Evolutionary conservation across 2,113 vertebrate genomes (phyloP).

Genomic region (Aphelocoma coerulescens): DNA sequence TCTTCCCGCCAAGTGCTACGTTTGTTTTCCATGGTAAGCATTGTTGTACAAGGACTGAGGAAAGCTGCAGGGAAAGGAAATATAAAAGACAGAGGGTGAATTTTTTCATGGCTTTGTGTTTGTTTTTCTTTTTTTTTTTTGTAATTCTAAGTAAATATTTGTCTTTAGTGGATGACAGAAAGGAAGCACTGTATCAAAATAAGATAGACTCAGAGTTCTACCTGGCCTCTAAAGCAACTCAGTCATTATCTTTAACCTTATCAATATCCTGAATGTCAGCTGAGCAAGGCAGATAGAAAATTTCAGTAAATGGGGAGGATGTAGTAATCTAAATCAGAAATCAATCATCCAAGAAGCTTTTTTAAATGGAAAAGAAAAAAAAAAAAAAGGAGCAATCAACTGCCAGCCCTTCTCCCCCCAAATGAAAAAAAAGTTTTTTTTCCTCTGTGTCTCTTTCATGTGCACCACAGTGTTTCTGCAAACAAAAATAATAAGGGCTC

Average conservation of each 20-base stretch:
- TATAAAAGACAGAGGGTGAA: background rate
- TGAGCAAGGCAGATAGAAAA: conserved; percentile 3
- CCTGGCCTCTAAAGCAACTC: background rate
- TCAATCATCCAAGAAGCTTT: conserved; percentile 65
- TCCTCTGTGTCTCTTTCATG: conserved; percentile 50
- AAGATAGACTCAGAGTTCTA: background rate
- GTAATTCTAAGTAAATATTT: background rate
- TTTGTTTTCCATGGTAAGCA: background rate
- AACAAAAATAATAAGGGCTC: conserved; percentile 73
- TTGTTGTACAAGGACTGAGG: background rate
- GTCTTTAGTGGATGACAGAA: background rate
- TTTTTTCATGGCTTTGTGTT: background rate
- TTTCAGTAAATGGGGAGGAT: conserved; percentile 53
- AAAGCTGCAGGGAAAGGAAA: background rate
- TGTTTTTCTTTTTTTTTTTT: background rate
- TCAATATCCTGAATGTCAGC: conserved; percentile 26
- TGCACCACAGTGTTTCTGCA: conserved; percentile 55
- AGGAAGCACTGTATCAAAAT: background rate
- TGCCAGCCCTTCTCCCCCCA: background rate
- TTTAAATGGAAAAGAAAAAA: conserved; percentile 45
- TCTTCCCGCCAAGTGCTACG: background rate
- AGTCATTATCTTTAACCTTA: conserved; percentile 19
- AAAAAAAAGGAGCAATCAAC: background rate
- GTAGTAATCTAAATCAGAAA: conserved; percentile 52
- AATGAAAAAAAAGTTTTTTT: accelerated